Base-by-base conservation (phyloP, 2,797 vertebrate genomes). In the Cuniculus paca region DNA sequence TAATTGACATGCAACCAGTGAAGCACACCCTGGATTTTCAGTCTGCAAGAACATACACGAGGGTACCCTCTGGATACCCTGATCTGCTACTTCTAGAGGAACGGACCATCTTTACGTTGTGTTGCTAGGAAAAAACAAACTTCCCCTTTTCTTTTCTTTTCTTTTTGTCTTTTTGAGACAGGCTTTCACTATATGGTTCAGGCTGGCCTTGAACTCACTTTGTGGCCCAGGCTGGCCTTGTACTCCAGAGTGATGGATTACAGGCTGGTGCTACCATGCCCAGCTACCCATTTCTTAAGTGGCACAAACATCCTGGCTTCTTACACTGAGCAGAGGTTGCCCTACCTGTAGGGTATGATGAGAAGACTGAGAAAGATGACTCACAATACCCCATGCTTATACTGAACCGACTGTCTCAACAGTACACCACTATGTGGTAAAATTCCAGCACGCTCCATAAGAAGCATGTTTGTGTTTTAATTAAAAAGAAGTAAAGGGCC, bases 301-400 rank as follows among this genome's bases (percentile, higher is more conserved):
- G 8, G 68, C 39, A 28, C 0, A 63, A 22, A 48, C 13, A 20
- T 1, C 20, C 19, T 39, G 2, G 28, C 16, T n/a, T 52, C 34
- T 74, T n/a, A 65, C 16, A 5, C 34, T 1, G 20, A 75, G 50
- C 36, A 42, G 28, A 48, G 11, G 48, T 1, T 1, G 2, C 14
- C 17, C 10, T 1, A 10, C 2, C 14, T 9, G 16, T 1, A 2
- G 36, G 16, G 2, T 5, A 26, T 3, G 9, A 5, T 17, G 36
- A 16, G 7, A 52, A 36, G 20, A 26, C 2, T 0, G 2, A 0
- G 0, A 19, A 84, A 28, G 6, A 13, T 5, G 5, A 26, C 1
- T 8, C 60, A 5, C 1, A 0, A 36, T 34, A 28, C 6, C 36
- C 65, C 6, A 10, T 3, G 60, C 60, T 24, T 7, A 24, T 5